Base-by-base conservation (phyloP, 2,888 invertebrate species). In the Iselma pallidipennis region DNA sequence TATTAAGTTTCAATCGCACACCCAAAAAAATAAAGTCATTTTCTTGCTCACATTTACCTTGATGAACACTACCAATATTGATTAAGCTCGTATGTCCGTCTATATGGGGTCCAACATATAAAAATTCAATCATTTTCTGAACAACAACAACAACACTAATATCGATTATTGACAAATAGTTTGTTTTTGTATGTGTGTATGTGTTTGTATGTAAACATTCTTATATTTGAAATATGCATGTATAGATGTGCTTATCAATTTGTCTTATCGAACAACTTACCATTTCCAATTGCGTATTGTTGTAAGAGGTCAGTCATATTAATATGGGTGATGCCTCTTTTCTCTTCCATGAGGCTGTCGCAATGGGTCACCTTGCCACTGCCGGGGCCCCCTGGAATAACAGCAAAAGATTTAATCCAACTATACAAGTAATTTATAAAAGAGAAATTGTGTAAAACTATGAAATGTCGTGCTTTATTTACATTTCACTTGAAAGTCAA, bases 281-380 rank as follows among this genome's bases (percentile, higher is more conserved):
- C 93, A 81, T 93, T 94, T 67, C 94, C 94, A 78, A 94, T 89
- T 68, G 92, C 91, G 80, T 94, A 94, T 80, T 94, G 94, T 78
- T 94, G 94, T 71, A 95, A 84, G 12, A 94, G 86, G 79, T 95
- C 94, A 60, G 93, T 94, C 94, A 95, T 94, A 81, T 95, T 95
- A 81, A 95, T 92, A 82, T 95, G 95, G 51, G 90, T 89, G 55
- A 94, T 86, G 48, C 93, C 93, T 61, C 89, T 88, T 71, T 91
- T 88, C 82, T 95, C 94, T 82, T 93, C 91, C 88, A 91, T 91
- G 76, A 94, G 84, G 76, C 90, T 92, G 82, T 95, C 95, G 84
- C 97, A 97, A 82, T 97, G 96, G 76, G 97, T 97, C 85, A 97
- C 96, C 90, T 97, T 97, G 49, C 97, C 97, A 82, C 95, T 95